phyloP scores from a whole-genome alignment of 2,113 vertebrate genomes.

The Gambusia affinis region DNA sequence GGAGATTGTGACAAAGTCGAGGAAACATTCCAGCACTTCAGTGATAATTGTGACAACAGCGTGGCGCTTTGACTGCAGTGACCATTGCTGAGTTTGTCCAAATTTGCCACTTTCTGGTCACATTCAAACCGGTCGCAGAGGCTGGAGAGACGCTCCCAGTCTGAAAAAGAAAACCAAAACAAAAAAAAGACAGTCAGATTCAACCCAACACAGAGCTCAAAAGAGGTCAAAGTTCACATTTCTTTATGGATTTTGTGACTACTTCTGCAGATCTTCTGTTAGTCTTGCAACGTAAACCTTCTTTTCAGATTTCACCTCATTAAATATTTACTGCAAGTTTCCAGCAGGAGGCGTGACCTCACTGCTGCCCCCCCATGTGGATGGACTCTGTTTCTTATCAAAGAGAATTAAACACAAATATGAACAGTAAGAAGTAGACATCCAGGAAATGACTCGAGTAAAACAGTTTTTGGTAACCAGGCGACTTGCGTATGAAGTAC shows the following conservation, averaged over 20 bases:
- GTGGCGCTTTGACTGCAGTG: not conserved
- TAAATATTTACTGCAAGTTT: slow-evolving; percentile 19
- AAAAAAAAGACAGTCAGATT: no score
- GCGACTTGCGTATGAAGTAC: no score
- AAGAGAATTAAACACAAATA: slow-evolving; percentile 5
- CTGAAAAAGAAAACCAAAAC: not conserved
- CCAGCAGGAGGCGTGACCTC: slow-evolving; percentile 1
- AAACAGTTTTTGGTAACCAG: no score
- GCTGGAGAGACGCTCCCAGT: not conserved
- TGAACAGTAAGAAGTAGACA: slow-evolving; percentile 9
- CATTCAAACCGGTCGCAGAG: not conserved
- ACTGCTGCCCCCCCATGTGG: slow-evolving; percentile 5
- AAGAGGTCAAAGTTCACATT: not conserved
- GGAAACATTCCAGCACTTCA: not conserved
- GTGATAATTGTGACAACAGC: not conserved
- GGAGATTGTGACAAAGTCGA: not conserved
- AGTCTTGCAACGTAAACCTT: not conserved
- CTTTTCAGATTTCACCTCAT: slow-evolving; percentile 24
- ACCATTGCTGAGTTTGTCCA: not conserved
- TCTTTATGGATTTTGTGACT: not conserved
- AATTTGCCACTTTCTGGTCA: not conserved
- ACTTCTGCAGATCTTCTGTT: not conserved
- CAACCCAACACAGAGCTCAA: not conserved
- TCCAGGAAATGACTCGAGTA: not conserved
- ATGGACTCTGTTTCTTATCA: slow-evolving; percentile 3